These are phyloP conservation scores for Micromussa lordhowensis DNA, from an alignment of 92 coral and sea anemone species.

Conservation along the genomic window DNA sequence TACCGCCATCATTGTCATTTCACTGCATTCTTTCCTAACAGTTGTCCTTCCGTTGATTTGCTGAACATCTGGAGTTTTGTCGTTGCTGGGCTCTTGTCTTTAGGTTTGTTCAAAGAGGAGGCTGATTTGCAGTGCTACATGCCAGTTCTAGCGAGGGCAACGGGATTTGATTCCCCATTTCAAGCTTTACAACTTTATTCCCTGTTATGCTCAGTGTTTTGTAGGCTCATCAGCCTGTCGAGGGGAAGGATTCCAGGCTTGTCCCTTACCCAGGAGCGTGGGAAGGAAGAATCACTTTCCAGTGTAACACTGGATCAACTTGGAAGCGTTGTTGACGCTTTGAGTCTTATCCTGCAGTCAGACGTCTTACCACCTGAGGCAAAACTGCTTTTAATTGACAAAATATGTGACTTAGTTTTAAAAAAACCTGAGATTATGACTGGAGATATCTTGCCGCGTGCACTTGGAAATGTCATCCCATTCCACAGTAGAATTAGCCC, in stretches of 20 bases:
- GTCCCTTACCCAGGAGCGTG: not conserved
- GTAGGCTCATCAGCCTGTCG: not conserved
- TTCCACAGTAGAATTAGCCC: not conserved
- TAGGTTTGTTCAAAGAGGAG: slow-evolving; percentile 5
- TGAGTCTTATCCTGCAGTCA: not conserved
- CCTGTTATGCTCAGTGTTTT: not conserved
- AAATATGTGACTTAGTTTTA: not conserved
- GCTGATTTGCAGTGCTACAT: not conserved
- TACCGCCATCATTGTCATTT: not conserved
- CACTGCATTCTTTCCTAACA: not conserved
- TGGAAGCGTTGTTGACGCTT: not conserved
- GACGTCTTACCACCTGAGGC: not conserved
- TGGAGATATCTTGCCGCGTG: not conserved
- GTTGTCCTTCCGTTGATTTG: not conserved
- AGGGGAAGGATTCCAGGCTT: not conserved
- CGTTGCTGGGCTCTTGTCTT: not conserved
- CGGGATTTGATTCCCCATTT: not conserved
- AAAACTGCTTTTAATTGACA: not conserved
- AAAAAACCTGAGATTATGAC: not conserved
- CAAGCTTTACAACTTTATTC: slow-evolving; percentile 4
- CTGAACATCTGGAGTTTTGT: not conserved
- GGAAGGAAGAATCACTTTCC: not conserved
- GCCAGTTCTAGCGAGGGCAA: not conserved
- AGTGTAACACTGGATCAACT: not conserved
- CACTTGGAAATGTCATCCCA: slow-evolving; percentile 21